A percentile compares a stretch with the other conserved stretches of the same genome.
Evolutionary conservation across 2,888 invertebrate genomes (phyloP).

Genomic region (Acleris holmiana): DNA sequence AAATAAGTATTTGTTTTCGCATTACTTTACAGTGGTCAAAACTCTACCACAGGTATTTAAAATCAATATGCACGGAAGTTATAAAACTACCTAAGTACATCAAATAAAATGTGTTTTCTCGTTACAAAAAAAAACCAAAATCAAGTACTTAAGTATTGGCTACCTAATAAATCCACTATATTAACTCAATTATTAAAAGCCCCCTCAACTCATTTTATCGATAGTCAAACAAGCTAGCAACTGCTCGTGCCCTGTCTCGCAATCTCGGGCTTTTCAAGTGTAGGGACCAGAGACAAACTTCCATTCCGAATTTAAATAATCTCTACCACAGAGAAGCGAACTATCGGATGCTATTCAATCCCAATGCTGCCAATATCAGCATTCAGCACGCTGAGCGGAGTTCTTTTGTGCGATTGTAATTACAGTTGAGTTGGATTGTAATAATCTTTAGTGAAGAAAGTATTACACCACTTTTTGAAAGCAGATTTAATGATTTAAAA

Average conservation of each 20-base stretch:
- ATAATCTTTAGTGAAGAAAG: background rate
- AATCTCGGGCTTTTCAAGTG: conserved; percentile 28
- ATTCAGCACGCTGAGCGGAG: background rate
- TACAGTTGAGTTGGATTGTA: background rate
- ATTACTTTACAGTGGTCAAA: no score
- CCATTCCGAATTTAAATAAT: conserved; percentile 26
- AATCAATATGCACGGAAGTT: no score
- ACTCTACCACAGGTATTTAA: no score
- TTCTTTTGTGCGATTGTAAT: conserved; percentile 7
- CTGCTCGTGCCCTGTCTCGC: conserved; percentile 26
- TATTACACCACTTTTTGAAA: no score
- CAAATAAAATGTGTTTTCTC: no score
- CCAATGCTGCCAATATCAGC: conserved; percentile 22
- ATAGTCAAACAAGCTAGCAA: background rate
- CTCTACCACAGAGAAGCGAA: conserved; percentile 3
- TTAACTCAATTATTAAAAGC: background rate
- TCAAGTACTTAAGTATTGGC: no score
- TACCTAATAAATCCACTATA: no score
- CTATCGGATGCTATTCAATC: conserved; percentile 16
- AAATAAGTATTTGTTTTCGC: no score
- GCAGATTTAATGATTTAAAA: no score
- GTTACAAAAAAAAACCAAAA: no score
- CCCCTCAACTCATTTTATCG: background rate
- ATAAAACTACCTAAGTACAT: no score
- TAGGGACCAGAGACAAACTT: conserved; percentile 29